Conservation (phyloP, 2,888 invertebrate genomes). For the Thymelicus acteon region DNA sequence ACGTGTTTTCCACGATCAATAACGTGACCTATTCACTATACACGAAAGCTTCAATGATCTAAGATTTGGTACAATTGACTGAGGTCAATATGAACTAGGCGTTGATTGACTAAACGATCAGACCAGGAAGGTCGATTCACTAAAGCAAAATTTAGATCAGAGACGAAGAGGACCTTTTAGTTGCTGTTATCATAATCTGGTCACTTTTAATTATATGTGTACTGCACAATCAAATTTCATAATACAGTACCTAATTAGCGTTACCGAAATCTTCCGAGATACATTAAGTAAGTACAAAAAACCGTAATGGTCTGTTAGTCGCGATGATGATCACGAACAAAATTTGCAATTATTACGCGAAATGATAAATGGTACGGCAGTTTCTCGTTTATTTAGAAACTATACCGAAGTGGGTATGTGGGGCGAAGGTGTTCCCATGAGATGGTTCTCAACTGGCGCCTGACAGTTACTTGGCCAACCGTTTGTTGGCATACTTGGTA, state of each 20-base stretch:
- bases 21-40: constrained; percentile 22
- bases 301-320: constrained; percentile 8
- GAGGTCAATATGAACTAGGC: constrained; percentile 46
- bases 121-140: constrained; percentile 43
- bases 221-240: too few relatives aligned
- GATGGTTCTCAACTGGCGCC: constrained; percentile 54
- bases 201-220: too few relatives aligned
- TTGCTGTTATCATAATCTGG: too few relatives aligned
- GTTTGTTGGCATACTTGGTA: constrained; percentile 61
- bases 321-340: background rate
- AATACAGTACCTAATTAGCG: too few relatives aligned
- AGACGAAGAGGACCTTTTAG: background rate
- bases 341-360: constrained; percentile 6
- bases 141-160: constrained; percentile 1
- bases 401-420: constrained; percentile 41
- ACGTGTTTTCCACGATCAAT: constrained; percentile 23
- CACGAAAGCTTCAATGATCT: constrained; percentile 27
- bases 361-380: constrained; percentile 16
- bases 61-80: constrained; percentile 45
- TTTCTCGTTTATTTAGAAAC: constrained; percentile 25
- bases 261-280: background rate
- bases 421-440: constrained; percentile 58
- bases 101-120: constrained; percentile 43
- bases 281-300: background rate
- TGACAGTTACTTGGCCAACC: constrained; percentile 56